Evolutionary conservation across 2,888 invertebrate species (phyloP), one percentile per base, ranked within the genome.

Genomic region (Mechanitis messenoides): DNA sequence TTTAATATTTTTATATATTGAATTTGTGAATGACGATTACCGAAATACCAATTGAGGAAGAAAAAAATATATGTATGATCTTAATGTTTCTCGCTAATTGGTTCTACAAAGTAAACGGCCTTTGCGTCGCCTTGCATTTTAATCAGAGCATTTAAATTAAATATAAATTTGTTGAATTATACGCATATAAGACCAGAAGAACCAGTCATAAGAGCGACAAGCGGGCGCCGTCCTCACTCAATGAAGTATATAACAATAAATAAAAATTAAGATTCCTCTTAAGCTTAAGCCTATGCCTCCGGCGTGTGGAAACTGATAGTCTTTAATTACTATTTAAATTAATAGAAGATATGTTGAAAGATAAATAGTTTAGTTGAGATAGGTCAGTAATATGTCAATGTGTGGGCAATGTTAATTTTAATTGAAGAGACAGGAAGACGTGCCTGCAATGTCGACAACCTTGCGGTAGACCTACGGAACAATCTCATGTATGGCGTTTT

Each of bases 161-260:
- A 82, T 20, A 20, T 79, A 71, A 70, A 76, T 78, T 77, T 77
- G 79, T 82, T 81, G 79, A 82, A 80, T 79, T 84, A 85, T 84
- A 83, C 81, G 74, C 80, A 78, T 79, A 83, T 78, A 79, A 82
- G 85, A 86, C 87, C 77, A 85, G 85, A 86, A 84, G 84, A 87
- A 87, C 88, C 86, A 87, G 87, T 87, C 84, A 84, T 83, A 82
- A 84, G 80, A 83, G 86, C 88, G 86, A 80, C 86, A 81, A 80
- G 78, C 79, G 76, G 80, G 75, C 75, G 67, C 73, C 75, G 9
- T 42, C 42, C 42, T 42, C 82, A 79, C 80, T 85, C 86, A 86
- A 87, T 85, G 85, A 80, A 84, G 83, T 80, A 80, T 79, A 80
- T 79, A 80, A 84, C 81, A 84, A 85, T 84, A 82, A 82, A 85